Base-by-base conservation (phyloP, 2,797 vertebrate species). In the Adelosebastes latens region DNA sequence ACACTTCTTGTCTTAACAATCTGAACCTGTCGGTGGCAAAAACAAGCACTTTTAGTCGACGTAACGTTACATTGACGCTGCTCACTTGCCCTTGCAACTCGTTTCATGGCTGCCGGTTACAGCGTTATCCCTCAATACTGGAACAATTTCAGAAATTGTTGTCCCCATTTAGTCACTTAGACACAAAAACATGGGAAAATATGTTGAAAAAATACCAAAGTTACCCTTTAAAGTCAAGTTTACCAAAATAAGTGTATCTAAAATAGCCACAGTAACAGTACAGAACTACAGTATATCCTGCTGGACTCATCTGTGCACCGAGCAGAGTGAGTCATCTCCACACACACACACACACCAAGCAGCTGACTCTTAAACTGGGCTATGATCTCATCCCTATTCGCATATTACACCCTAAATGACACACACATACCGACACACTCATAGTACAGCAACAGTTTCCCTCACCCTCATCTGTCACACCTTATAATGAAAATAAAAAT, bases 331-430 rank as follows among this genome's bases (percentile, higher is more conserved):
- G 18, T 89, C 86, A 89, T 76, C 78, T 29, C 7, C 52, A 72
- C 49, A 64, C 68, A 53, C 55, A 31, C 61, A 77, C 59, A 25
- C 62, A 74, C 74, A 74, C 29, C 2, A 10, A 84, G 27, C 87
- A 89, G 80, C 83, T 87, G 85, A 86, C 61, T 80, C 71, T 81
- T 56, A 78, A 85, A 86, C 29, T 34, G 2, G 64, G 22, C 66
- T 22, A 74, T 91, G 87, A 90, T 64, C 80, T 89, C 90, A 91
- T 72, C 31, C 29, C 39, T 2, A 36, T 74, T 36, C 36, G 16
- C 58, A 72, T 24, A 13, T 74, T 74, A 80, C 66, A 55, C 72
- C 79, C 82, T 72, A 25, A 72, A 75, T 70, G 25, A 78, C 78
- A 72, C 34, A 63, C 59, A 76, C n/a, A 70, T 31, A 11, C 59